Percentiles rank a stretch among this genome's conserved stretches.
phyloP scores from a whole-genome alignment of 2,113 vertebrate species.

The Phalacrocorax brasilianus region DNA sequence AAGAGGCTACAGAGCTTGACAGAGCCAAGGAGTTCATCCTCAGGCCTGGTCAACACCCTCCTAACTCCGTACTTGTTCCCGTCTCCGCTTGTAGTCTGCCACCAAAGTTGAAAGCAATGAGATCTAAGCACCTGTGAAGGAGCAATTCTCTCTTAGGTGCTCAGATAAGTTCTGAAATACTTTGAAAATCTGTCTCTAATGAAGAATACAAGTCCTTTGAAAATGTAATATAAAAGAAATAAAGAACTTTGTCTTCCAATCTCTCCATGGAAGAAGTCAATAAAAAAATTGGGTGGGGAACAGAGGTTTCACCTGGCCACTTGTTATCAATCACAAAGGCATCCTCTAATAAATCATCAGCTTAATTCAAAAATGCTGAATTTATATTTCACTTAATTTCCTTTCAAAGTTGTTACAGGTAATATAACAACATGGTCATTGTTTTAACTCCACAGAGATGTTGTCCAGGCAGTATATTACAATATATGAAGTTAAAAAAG shows the following conservation, averaged over 20 bases:
- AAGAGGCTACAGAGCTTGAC: not conserved
- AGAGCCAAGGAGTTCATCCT: not conserved
- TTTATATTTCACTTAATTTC: not conserved
- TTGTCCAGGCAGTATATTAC: not conserved
- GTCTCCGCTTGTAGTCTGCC: not conserved
- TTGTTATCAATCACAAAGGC: not conserved
- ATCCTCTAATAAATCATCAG: not conserved
- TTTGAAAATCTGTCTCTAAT: not conserved
- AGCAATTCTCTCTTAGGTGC: not conserved
- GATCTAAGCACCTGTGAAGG: not conserved
- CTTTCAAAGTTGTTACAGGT: not conserved
- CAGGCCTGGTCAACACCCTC: not conserved
- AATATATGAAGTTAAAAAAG: slow-evolving; percentile 2
- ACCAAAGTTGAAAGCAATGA: not conserved
- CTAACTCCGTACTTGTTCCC: not conserved
- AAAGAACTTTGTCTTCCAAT: not conserved
- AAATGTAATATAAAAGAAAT: not conserved
- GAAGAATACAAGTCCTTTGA: not conserved
- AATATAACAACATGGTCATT: not conserved
- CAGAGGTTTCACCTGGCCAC: not conserved
- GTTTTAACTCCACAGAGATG: not conserved
- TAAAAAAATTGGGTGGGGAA: not conserved
- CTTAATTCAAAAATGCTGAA: not conserved
- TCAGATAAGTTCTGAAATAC: not conserved
- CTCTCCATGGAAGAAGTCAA: not conserved